Evolutionary conservation across 2,888 invertebrate species (phyloP).

Genomic region (Watsonalla cultraria): DNA sequence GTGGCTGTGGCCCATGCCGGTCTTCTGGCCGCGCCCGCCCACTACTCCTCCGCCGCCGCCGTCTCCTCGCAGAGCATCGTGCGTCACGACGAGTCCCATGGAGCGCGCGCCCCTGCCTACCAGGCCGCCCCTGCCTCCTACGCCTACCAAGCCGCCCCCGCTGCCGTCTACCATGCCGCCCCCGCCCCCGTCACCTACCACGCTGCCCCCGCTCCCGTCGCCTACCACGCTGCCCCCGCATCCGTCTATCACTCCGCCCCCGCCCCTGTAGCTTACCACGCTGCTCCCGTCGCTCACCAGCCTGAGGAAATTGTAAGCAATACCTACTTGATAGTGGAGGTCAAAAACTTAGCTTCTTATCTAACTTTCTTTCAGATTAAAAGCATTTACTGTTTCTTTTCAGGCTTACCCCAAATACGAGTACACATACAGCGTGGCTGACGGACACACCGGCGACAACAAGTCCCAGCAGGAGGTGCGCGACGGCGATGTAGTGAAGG

Average conservation of each 20-base stretch:
- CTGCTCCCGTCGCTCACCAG: conserved; percentile 22
- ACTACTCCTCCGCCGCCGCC: conserved; percentile 42
- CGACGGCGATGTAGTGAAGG: conserved; percentile 70
- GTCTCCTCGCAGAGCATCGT: conserved; percentile 48
- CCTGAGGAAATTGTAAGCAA: conserved; percentile 16
- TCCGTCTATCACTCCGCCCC: conserved; percentile 10
- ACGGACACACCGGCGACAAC: conserved; percentile 72
- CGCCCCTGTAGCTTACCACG: conserved; percentile 10
- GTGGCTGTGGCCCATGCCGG: conserved; percentile 47
- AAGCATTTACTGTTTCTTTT: conserved; percentile 3
- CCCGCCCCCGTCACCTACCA: conserved; percentile 20
- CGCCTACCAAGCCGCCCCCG: conserved; percentile 18
- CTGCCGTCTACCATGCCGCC: conserved; percentile 19
- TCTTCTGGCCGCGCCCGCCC: conserved; percentile 42
- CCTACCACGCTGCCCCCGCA: conserved; percentile 31
- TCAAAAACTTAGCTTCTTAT: not conserved
- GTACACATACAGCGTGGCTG: conserved; percentile 71
- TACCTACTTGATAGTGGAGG: not conserved
- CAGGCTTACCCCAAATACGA: conserved; percentile 58
- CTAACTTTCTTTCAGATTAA: not conserved
- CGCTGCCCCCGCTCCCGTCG: conserved; percentile 22
- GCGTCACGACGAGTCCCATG: conserved; percentile 37
- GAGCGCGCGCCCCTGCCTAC: conserved; percentile 5
- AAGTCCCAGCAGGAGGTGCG: conserved; percentile 67
- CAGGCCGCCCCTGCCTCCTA: conserved; percentile 11